Evolutionary conservation across 2,888 invertebrate species (phyloP).

Genomic region (Aquatica leii): DNA sequence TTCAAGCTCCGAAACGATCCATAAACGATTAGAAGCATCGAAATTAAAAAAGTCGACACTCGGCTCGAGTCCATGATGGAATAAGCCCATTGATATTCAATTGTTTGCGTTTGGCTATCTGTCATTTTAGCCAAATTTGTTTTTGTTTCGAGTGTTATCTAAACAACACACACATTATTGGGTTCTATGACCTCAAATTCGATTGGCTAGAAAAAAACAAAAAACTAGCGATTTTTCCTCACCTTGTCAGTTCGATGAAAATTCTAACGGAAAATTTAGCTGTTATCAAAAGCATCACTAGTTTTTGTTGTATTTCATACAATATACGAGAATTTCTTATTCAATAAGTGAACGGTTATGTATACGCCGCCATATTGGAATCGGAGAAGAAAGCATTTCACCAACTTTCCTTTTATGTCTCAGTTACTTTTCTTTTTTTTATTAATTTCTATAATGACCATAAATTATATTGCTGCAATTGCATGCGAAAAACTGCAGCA

Average conservation of each 20-base stretch:
- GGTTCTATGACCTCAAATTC: constrained; percentile 42
- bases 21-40: constrained; percentile 96
- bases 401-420: background rate
- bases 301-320: constrained; percentile 42
- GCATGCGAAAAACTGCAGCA: no score
- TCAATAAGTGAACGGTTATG: constrained; percentile 45
- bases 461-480: no score
- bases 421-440: background rate
- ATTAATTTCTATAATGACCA: no score
- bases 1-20: constrained; percentile 97
- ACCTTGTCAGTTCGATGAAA: constrained; percentile 35
- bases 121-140: constrained; percentile 36
- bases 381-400: constrained; percentile 31
- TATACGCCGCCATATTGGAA: constrained; percentile 50
- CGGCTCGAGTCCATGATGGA: constrained; percentile 97
- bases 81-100: constrained; percentile 86
- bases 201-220: constrained; percentile 13
- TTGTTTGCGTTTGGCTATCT: constrained; percentile 46
- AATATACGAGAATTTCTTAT: constrained; percentile 38
- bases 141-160: constrained; percentile 28
- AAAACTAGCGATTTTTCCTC: constrained; percentile 18
- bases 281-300: constrained; percentile 50
- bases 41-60: constrained; percentile 96
- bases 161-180: no score
- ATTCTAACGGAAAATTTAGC: constrained; percentile 34